Base-by-base conservation (phyloP, 2,797 vertebrate genomes). In the Anguilla pacifica region DNA sequence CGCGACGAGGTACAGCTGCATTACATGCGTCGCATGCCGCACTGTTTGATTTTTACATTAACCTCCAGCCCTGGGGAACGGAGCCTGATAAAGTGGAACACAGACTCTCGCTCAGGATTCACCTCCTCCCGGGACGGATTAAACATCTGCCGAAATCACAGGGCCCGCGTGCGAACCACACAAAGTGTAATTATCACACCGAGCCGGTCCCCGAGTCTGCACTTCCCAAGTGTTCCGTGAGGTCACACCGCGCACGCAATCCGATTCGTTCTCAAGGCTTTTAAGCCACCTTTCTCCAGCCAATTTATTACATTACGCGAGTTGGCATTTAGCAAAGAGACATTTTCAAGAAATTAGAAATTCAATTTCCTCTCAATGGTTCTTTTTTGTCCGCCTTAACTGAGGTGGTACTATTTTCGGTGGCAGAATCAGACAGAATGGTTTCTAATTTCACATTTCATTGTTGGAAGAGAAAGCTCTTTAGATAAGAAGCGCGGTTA, bases 241-340 rank as follows among this genome's bases (percentile, higher is more conserved):
- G 74, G 85, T 89, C 88, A 91, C 51, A 88, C 39, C 0, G 9
- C 43, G 86, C 86, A 64, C 87, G 64, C 89, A 87, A 91, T 59
- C 49, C 89, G 49, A 87, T 92, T 91, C 88, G 87, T 89, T 87
- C 67, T 3, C 9, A 55, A 4, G 59, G 86, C 89, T 91, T 88
- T 87, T 88, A 90, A 90, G 90, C 70, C 89, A 64, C 74, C 57
- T 89, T 89, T 90, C 86, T 49, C 79, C 84, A 83, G 51, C 88
- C 87, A 84, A 87, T 90, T 88, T 84, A 87, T 88, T 88, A 85
- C 17, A 31, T 88, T 88, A 84, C 13, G n/a, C 59, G 67, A 17
- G 86, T 85, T 64, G 82, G 90, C 79, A 89, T 90, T 91, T 90
- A 49, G 39, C 59, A n/a, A 83, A 55, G 57, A 91, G 51, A 88